Conservation (phyloP, 2,797 vertebrate genomes). For the Pseudomugil tenellus region DNA sequence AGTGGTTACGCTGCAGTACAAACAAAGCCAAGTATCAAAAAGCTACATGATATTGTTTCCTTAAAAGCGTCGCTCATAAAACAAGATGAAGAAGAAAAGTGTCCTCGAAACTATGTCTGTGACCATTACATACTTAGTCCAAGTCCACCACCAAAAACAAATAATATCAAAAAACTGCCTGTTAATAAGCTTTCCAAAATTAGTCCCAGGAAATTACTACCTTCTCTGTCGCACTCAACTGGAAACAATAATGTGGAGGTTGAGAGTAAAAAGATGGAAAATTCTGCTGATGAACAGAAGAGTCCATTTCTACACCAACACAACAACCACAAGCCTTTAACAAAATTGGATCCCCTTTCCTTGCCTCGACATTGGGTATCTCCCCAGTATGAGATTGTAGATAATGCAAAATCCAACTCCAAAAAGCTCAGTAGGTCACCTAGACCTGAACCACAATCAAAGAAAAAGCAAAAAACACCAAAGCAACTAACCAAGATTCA, state of each 20-base stretch:
- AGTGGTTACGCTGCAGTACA: slow-evolving; percentile 11
- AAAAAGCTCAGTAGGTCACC: slow-evolving; percentile 2
- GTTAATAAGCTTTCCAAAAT: slow-evolving; percentile 7
- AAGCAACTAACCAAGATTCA: slow-evolving; percentile 17
- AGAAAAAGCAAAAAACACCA: slow-evolving; percentile 1
- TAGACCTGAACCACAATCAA: slow-evolving; percentile 23
- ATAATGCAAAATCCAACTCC: slow-evolving; percentile 19
- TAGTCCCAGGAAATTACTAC: slow-evolving; percentile 16
- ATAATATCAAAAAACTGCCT: slow-evolving; percentile 36
- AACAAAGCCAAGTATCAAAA: slow-evolving; percentile 12
- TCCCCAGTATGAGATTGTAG: slow-evolving; percentile 74
- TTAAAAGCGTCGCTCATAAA: slow-evolving; percentile 13
- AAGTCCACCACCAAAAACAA: slow-evolving; percentile 19
- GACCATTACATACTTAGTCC: slow-evolving; percentile 4
- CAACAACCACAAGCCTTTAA: slow-evolving; percentile 10
- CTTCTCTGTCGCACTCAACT: slow-evolving; percentile 19
- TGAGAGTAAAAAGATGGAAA: not conserved
- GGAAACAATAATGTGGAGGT: slow-evolving; percentile 10
- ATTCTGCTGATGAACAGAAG: not conserved
- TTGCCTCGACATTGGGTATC: slow-evolving; percentile 59
- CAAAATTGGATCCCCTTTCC: slow-evolving; percentile 37
- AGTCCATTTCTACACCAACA: slow-evolving; percentile 7
- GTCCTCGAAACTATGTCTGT: not conserved
- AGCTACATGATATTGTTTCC: not conserved
- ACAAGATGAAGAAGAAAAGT: slow-evolving; percentile 27